A percentile compares a stretch with the other conserved stretches of the same genome.
Evolutionary conservation across 92 coral and sea anemone species (phyloP).

Genomic region (Virgularia gustaviana): DNA sequence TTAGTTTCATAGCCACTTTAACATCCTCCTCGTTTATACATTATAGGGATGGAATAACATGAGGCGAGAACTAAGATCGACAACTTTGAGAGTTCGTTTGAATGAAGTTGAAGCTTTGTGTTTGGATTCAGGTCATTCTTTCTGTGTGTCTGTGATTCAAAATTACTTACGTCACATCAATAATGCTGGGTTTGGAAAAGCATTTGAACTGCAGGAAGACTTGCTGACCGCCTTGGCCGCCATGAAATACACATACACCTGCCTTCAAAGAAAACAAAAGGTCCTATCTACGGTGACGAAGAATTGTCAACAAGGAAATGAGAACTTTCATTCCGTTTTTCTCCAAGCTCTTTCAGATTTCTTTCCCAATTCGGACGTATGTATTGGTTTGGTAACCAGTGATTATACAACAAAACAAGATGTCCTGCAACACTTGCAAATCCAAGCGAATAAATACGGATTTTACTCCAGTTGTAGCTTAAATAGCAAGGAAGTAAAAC

Average conservation of each 20-base stretch:
- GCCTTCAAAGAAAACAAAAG: conserved; percentile 18
- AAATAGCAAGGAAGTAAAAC: conserved; percentile 14
- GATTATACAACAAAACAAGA: conserved; percentile 23
- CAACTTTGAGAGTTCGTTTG: conserved; percentile 7
- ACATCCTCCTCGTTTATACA: too few relatives aligned
- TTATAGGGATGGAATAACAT: conserved; percentile 24
- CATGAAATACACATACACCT: conserved; percentile 22
- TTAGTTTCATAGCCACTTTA: not conserved
- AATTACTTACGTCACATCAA: not conserved
- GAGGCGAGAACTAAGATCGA: conserved; percentile 8
- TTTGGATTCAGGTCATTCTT: not conserved
- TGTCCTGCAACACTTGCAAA: conserved; percentile 5
- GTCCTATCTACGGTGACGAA: conserved; percentile 4
- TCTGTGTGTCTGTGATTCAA: conserved; percentile 1
- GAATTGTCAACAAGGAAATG: conserved; percentile 26
- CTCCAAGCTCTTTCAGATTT: conserved; percentile 18
- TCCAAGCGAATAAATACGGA: not conserved
- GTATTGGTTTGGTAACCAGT: conserved; percentile 16
- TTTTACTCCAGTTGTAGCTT: conserved; percentile 30
- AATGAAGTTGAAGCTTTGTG: conserved; percentile 17
- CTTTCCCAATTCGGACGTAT: conserved; percentile 24
- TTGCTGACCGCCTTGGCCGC: conserved; percentile 1
- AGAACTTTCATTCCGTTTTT: conserved; percentile 13
- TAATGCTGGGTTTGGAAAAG: conserved; percentile 6
- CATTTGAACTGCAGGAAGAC: conserved; percentile 26